phyloP scores from a whole-genome alignment of 23 tunicate genomes.

The Trididemnum miniatum region DNA sequence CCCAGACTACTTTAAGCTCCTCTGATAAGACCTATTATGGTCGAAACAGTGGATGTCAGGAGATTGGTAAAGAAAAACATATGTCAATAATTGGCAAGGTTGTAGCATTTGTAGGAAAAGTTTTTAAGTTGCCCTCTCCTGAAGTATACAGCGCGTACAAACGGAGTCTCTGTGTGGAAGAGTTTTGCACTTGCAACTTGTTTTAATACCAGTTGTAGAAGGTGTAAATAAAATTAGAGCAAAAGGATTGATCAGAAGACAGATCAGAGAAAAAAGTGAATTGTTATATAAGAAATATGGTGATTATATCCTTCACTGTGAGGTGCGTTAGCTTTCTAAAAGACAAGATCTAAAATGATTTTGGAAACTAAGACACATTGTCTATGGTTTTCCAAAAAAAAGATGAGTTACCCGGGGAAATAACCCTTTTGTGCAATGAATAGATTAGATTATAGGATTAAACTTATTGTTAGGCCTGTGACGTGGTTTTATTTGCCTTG shows the following conservation, averaged over 20 bases:
- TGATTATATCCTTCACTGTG: not conserved
- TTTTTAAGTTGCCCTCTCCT: not conserved
- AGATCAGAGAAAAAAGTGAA: not conserved
- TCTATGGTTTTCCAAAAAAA: not conserved
- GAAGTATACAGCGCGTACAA: not conserved
- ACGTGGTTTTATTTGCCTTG: too few species aligned
- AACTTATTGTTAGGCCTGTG: too few species aligned
- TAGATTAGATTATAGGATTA: not conserved
- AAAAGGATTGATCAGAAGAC: not conserved
- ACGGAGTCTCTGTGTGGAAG: conserved; percentile 3
- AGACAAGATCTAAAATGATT: not conserved
- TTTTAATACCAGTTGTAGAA: not conserved
- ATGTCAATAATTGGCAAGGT: not conserved
- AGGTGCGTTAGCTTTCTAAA: not conserved
- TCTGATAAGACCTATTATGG: too few species aligned
- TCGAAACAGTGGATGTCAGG: too few species aligned
- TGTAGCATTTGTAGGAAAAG: not conserved
- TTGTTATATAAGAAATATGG: not conserved
- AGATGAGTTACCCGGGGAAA: conserved; percentile 6
- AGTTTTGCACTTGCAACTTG: not conserved
- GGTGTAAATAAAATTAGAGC: conserved; percentile 15
- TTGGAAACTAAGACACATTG: conserved; percentile 4
- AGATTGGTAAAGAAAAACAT: too few species aligned
- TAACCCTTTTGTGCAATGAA: conserved; percentile 1
- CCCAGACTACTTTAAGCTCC: too few species aligned